Evolutionary conservation across 2,797 vertebrate species (phyloP), one percentile per base, ranked within the genome.

Genomic region (Cetoscarus ocellatus): DNA sequence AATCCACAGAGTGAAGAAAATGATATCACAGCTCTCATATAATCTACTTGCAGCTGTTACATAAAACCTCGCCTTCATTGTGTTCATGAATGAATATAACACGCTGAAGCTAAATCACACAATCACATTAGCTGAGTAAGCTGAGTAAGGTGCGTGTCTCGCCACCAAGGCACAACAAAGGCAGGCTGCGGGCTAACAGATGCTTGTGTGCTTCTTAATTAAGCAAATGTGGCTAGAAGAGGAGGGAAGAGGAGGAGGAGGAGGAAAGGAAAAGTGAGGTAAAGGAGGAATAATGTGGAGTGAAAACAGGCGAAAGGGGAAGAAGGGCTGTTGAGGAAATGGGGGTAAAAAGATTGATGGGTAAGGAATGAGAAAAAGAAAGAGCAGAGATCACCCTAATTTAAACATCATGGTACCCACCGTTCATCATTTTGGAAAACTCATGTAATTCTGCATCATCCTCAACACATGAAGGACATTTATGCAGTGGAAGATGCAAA

Each of bases 181-280:
- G 78, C 85, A 82, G 74, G 79, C 88, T 82, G 70, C 73, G 64
- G 87, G 88, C 88, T 73, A 92, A 91, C 90, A 93, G 90, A 94
- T 93, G 93, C 85, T 86, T 58, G 70, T 70, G 69, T 79, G 63
- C 69, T 80, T 73, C 82, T 90, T 93, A 91, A 93, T 93, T 91
- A 93, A 85, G 73, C 79, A 90, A 88, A 85, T 80, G 56, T 86
- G 2, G 11, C 58, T 54, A 57, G 43, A 13, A 53, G 63, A 38
- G 48, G 10, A 59, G 71, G 63, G 70, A 47, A 51, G 38, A n/a
- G 47, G 40, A 40, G 2, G 68, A 6, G 42, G 49, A 47, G 54
- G 38, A n/a, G 47, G 40, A 38, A 40, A 19, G 5, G 35, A 67
- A 19, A 63, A 67, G 73, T 14, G 47, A 75, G 68, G 35, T 55